Evolutionary conservation across 2,113 vertebrate species (phyloP).

Genomic region (Anas platyrhynchos): DNA sequence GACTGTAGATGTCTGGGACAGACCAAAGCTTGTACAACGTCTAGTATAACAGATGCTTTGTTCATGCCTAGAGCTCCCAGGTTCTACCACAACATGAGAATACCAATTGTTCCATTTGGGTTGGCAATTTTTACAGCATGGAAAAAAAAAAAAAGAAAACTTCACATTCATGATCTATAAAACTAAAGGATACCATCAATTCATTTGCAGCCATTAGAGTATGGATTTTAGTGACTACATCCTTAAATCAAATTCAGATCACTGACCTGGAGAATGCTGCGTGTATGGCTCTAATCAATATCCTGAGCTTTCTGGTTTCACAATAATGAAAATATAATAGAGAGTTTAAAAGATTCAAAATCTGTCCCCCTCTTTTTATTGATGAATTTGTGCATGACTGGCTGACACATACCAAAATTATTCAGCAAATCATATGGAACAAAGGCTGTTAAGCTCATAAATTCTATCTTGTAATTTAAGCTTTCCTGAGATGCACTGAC

Average conservation of each 20-base stretch:
- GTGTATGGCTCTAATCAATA: neutral
- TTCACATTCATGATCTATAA: neutral
- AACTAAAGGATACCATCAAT: neutral
- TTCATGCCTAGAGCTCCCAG: neutral
- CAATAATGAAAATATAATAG: neutral
- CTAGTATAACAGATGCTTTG: neutral
- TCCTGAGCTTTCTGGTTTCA: neutral
- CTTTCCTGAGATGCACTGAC: neutral
- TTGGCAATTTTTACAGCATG: neutral
- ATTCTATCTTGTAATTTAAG: neutral
- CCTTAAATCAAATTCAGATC: neutral
- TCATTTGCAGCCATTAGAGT: neutral
- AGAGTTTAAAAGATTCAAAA: neutral
- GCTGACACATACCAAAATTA: neutral
- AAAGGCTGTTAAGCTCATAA: neutral
- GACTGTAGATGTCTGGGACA: neutral
- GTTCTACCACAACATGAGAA: neutral
- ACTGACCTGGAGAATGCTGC: neutral
- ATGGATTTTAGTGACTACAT: neutral
- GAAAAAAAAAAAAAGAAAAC: neutral
- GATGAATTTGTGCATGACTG: neutral
- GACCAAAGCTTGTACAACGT: neutral
- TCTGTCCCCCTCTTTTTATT: neutral
- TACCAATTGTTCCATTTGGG: neutral
- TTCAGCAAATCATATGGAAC: neutral